Evolutionary conservation across 2,797 vertebrate genomes (phyloP), one percentile per base, ranked within the genome.

Genomic region (Allobates femoralis): DNA sequence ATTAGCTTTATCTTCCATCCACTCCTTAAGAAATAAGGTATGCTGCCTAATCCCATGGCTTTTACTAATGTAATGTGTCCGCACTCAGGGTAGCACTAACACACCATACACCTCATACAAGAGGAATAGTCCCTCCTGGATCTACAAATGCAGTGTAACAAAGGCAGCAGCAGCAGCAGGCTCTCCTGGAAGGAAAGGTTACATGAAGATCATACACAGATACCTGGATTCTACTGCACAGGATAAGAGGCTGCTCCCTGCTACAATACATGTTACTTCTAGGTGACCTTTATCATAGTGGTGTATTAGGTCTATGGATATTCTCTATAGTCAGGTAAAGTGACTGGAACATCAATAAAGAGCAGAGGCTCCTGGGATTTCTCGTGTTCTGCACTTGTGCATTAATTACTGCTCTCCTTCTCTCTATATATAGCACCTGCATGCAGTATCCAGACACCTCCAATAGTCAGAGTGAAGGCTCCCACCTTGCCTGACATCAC

Each of bases 101-200:
- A 81, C 90, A 90, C 91, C 91, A 93, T 93, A 92, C 93, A 94
- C 93, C 93, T 92, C 91, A 90, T 90, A 46, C 85, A 88, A 93
- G 58, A 85, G 91, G 91, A 91, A 79, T 89, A 88, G 90, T 90
- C 84, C 91, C 81, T 90, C 92, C 21, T 32, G 26, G 67, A 30
- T 62, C 69, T 62, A 58, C 58, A 60, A 74, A 62, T 74, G 81
- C 53, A 41, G 34, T 46, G 28, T 21, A 66, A 74, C 81, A 83
- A 74, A 60, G 69, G 55, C n/a, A 80, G 34, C 34, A 71, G 67
- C 69, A n/a, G n/a, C n/a, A n/a, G n/a, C n/a, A 41, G 5, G 16
- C 34, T 71, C 66, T 82, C 37, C 18, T 28, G 67, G 37, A 58
- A 50, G 21, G 34, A 60, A 62, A 75, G 81, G 55, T 60, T 74